Evolutionary conservation across 2,888 invertebrate species (phyloP).

Genomic region (Euplexia lucipara): DNA sequence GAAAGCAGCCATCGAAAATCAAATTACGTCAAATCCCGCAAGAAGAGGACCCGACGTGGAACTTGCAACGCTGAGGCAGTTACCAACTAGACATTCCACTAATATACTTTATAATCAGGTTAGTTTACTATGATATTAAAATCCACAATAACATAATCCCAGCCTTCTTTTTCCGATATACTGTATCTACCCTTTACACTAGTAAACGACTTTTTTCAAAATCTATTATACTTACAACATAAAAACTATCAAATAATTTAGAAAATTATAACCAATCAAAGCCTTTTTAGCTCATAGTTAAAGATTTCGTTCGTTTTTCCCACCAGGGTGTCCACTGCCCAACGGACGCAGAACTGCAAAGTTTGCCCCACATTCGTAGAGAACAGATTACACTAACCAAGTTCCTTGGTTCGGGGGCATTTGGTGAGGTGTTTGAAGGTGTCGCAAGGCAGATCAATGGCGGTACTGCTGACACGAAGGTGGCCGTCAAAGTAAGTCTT

Average conservation of each 20-base stretch:
- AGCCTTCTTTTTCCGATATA: no score
- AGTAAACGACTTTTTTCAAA: no score
- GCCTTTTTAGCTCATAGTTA: background rate
- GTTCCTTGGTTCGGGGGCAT: slow-evolving; percentile 98
- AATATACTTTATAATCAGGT: slow-evolving; percentile 95
- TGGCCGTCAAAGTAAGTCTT: slow-evolving; percentile 96
- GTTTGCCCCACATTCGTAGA: slow-evolving; percentile 96
- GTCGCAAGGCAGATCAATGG: slow-evolving; percentile 93
- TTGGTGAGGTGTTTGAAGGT: slow-evolving; percentile 99
- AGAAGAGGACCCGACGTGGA: slow-evolving; percentile 94
- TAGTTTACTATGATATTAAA: no score
- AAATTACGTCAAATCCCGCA: slow-evolving; percentile 82
- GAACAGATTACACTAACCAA: slow-evolving; percentile 96
- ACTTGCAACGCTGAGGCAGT: slow-evolving; percentile 95
- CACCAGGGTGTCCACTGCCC: slow-evolving; percentile 87
- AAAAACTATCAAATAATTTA: no score
- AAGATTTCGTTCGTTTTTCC: background rate
- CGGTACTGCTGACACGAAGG: slow-evolving; percentile 92
- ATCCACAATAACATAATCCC: no score
- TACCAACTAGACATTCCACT: slow-evolving; percentile 96
- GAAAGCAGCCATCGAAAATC: slow-evolving; percentile 91
- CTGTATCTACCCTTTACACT: no score
- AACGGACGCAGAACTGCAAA: slow-evolving; percentile 95
- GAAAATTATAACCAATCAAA: no score
- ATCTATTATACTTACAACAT: no score